These are phyloP conservation scores for Lomographa bimaculata DNA, from an alignment of 2,888 invertebrate genomes.

Conservation along the genomic window DNA sequence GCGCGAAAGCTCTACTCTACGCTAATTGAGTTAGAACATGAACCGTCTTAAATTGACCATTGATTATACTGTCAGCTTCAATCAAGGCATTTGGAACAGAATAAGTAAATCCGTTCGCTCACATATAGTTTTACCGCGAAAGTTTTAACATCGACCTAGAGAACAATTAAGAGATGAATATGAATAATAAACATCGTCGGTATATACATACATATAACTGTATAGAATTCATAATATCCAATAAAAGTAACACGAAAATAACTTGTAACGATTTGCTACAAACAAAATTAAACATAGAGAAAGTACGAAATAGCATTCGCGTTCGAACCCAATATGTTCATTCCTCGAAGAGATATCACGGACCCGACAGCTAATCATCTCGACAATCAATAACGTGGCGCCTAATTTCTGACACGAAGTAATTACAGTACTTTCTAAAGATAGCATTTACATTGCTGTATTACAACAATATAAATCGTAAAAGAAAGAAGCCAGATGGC, in stretches of 20 bases:
- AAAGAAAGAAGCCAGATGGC: slow-evolving; percentile 25
- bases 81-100: too few relatives aligned
- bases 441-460: slow-evolving; percentile 15
- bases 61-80: too few relatives aligned
- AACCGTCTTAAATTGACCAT: too few relatives aligned
- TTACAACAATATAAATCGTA: slow-evolving; percentile 16
- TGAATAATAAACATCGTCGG: too few relatives aligned
- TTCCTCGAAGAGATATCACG: slow-evolving; percentile 9
- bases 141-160: too few relatives aligned
- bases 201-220: too few relatives aligned
- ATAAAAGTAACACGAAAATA: background rate
- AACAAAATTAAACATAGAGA: slow-evolving; percentile 6
- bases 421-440: slow-evolving; percentile 30
- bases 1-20: background rate
- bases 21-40: slow-evolving; percentile 3
- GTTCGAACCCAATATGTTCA: background rate
- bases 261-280: background rate
- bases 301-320: slow-evolving; percentile 10
- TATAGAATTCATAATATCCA: background rate
- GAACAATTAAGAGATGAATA: too few relatives aligned
- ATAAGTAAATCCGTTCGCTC: too few relatives aligned
- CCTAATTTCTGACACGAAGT: slow-evolving; percentile 25
- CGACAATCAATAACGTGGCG: slow-evolving; percentile 26
- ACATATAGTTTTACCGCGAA: too few relatives aligned
- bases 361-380: slow-evolving; percentile 21